These are phyloP conservation scores for Himalopsyche tibetana DNA, from an alignment of 2,888 invertebrate species.

Conservation along the genomic window DNA sequence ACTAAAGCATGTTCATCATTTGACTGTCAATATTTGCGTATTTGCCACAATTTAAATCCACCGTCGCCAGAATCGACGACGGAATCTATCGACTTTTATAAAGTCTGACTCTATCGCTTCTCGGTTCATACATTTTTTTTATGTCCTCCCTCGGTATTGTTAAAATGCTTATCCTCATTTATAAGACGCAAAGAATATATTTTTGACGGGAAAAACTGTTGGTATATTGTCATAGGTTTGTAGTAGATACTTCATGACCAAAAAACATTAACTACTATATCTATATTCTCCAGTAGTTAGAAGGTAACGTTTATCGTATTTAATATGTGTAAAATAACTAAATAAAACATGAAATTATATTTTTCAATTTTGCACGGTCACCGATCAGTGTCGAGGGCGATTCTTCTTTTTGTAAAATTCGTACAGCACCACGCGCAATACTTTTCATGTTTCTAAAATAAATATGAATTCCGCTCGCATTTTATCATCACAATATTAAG, in stretches of 20 bases:
- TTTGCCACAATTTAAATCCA: too few relatives aligned
- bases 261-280: constrained; percentile 51
- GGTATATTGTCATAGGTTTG: constrained; percentile 49
- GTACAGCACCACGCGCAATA: too few relatives aligned
- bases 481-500: too few relatives aligned
- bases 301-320: constrained; percentile 46
- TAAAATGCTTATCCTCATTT: neutral
- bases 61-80: too few relatives aligned
- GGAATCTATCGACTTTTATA: too few relatives aligned
- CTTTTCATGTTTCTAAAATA: too few relatives aligned
- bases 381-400: too few relatives aligned
- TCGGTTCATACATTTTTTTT: too few relatives aligned
- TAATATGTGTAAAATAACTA: constrained; percentile 33
- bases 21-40: neutral
- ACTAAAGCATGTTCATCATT: neutral
- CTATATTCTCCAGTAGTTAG: constrained; percentile 51
- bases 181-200: constrained; percentile 24
- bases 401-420: too few relatives aligned
- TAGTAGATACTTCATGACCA: constrained; percentile 56
- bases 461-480: too few relatives aligned
- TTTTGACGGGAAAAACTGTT: constrained; percentile 49
- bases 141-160: neutral
- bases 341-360: neutral
- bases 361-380: neutral
- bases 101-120: too few relatives aligned